Base-by-base conservation (phyloP, 2,888 invertebrate species). In the Microdon myrmicae region DNA sequence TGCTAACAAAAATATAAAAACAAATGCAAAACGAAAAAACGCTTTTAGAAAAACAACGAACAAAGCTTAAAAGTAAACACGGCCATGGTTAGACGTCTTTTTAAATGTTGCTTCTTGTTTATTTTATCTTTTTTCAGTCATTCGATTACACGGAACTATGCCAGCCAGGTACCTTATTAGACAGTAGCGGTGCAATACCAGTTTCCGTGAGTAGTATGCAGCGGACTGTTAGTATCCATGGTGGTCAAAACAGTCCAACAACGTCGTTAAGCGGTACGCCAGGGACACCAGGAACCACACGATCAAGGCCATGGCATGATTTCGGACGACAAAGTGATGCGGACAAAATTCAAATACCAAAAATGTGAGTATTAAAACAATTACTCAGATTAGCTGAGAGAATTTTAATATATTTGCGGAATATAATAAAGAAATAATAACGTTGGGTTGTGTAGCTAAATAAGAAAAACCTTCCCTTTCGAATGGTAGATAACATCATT, bases 311-410 rank as follows among this genome's bases (percentile, higher is more conserved):
- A 70, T 94, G 93, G 94, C 94, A 94, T 81, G 95, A 94, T 83
- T 95, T 94, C 81, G 94, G 93, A 51, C 85, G 94, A 69, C 94
- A 94, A 78, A 93, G 93, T 76, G 94, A 95, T 80, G 92, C 92
- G 51, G 95, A 95, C 81, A 95, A 95, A 85, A 93, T 96, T 77
- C 94, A 96, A 84, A 96, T 96, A 83, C 94, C 95, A 80, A 96
- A 96, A 90, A 85, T 95, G 95, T 96, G 84, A 93, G 94, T 90
- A 77, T 23, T 17, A n/a, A 2, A 9, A 38, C 7, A 13, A 9
- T 28, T n/a, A n/a, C n/a, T n/a, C n/a, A n/a, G n/a, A n/a, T n/a
- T n/a, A n/a, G n/a, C 8, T 23, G 9, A n/a, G 8, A 22, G 8
- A 7, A 23, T 23, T n/a, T 23, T n/a, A 8, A 2, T 23, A 6